Evolutionary conservation across 2,888 invertebrate genomes (phyloP).

Genomic region (Miltochrista miniata): DNA sequence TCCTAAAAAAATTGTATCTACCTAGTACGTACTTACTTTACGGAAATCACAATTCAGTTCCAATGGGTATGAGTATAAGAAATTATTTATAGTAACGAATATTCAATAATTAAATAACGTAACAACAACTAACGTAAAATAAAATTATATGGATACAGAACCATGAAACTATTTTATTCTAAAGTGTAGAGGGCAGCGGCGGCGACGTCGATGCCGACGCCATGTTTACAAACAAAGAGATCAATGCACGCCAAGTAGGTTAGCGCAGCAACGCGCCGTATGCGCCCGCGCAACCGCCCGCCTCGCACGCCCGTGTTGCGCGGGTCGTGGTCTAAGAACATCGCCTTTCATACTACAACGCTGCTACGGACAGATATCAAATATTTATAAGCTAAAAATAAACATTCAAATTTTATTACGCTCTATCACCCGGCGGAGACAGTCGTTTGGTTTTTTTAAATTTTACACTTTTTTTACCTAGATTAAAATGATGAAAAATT

Average conservation of each 20-base stretch:
- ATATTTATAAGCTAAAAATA: background rate
- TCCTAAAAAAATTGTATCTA: too few relatives aligned
- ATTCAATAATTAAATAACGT: too few relatives aligned
- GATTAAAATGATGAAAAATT: too few relatives aligned
- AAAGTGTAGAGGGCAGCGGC: conserved; percentile 41
- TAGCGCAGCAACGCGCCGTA: conserved; percentile 62
- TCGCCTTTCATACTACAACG: conserved; percentile 27
- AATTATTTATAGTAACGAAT: too few relatives aligned
- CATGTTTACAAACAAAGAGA: conserved; percentile 84
- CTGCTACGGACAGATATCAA: conserved; percentile 1
- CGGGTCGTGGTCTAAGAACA: conserved; percentile 71
- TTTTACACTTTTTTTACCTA: too few relatives aligned
- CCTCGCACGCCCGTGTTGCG: conserved; percentile 64
- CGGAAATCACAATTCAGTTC: too few relatives aligned
- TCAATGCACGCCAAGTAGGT: conserved; percentile 82
- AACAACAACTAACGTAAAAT: too few relatives aligned
- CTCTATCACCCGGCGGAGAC: too few relatives aligned
- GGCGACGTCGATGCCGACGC: conserved; percentile 52
- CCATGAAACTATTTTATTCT: conserved; percentile 31
- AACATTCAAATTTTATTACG: background rate
- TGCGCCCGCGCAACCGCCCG: conserved; percentile 46
- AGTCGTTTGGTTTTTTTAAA: background rate
- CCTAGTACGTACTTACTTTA: too few relatives aligned
- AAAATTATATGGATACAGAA: conserved; percentile 29
- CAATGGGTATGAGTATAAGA: too few relatives aligned